phyloP scores from a whole-genome alignment of 2,113 vertebrate genomes.

The Ptilonorhynchus violaceus region DNA sequence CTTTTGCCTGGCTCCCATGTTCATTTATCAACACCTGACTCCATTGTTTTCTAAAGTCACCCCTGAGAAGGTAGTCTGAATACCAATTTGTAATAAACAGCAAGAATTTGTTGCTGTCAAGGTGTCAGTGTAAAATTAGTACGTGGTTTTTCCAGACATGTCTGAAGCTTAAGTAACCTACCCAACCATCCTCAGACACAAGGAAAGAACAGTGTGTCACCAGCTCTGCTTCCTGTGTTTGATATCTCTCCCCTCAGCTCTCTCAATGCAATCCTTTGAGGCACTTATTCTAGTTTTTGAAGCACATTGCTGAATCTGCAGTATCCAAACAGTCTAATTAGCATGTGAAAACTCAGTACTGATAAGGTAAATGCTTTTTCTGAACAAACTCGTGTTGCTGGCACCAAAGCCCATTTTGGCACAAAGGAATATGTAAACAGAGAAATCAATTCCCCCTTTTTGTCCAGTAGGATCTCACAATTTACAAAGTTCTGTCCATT shows the following conservation, averaged over 20 bases:
- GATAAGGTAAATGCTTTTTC: neutral
- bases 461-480: neutral
- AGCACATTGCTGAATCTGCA: neutral
- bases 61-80: neutral
- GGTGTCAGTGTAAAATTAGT: neutral
- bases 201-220: neutral
- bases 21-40: neutral
- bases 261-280: neutral
- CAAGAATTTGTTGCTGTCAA: constrained; percentile 1
- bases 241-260: neutral
- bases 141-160: neutral
- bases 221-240: neutral
- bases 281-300: neutral
- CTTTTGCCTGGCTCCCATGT: neutral
- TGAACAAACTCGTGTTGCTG: neutral
- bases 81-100: constrained; percentile 4
- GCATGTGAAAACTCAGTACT: neutral
- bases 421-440: neutral
- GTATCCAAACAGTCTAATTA: neutral
- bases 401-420: neutral
- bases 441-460: neutral
- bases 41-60: neutral
- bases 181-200: neutral
- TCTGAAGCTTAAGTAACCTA: neutral
- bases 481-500: neutral